phyloP scores from a whole-genome alignment of 2,888 invertebrate genomes.

The Eupithecia abbreviata region DNA sequence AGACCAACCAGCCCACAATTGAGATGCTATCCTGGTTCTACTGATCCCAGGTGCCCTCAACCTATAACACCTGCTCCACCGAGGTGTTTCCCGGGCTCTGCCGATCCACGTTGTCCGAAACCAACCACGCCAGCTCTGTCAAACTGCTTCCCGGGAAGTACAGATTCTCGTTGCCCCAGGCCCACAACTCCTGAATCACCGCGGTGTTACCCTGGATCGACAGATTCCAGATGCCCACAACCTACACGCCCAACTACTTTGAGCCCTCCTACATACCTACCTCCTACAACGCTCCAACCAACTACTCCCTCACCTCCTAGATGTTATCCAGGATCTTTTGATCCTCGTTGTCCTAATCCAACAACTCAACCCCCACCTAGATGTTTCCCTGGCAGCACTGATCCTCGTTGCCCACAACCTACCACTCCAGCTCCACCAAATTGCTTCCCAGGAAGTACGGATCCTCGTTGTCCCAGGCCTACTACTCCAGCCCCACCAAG shows the following conservation, averaged over 20 bases:
- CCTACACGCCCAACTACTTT: slow-evolving; percentile 36
- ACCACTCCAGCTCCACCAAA: slow-evolving; percentile 49
- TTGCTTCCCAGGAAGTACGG: slow-evolving; percentile 48
- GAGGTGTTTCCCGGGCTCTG: slow-evolving; percentile 33
- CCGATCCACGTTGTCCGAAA: slow-evolving; percentile 34
- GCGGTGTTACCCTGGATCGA: slow-evolving; percentile 58
- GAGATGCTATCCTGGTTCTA: slow-evolving; percentile 41
- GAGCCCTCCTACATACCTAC: no score
- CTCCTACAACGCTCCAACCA: no score
- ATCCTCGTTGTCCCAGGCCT: slow-evolving; percentile 35
- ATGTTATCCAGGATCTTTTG: slow-evolving; percentile 22
- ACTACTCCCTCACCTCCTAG: no score
- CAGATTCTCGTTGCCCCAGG: slow-evolving; percentile 53
- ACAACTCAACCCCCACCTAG: slow-evolving; percentile 45
- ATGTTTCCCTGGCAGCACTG: slow-evolving; percentile 59
- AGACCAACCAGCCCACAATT: slow-evolving; percentile 40
- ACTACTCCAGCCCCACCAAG: slow-evolving; percentile 36
- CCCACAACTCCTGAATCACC: slow-evolving; percentile 48
- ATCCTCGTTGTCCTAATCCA: slow-evolving; percentile 53
- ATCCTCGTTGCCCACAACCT: slow-evolving; percentile 48
- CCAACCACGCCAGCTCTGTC: slow-evolving; percentile 43
- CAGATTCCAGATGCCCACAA: slow-evolving; percentile 47
- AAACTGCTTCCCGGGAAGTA: slow-evolving; percentile 48
- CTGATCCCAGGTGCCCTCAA: slow-evolving; percentile 45
- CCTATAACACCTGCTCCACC: slow-evolving; percentile 51